These are phyloP conservation scores for Ciconia nigra DNA, from an alignment of 2,797 vertebrate species.

Conservation along the genomic window DNA sequence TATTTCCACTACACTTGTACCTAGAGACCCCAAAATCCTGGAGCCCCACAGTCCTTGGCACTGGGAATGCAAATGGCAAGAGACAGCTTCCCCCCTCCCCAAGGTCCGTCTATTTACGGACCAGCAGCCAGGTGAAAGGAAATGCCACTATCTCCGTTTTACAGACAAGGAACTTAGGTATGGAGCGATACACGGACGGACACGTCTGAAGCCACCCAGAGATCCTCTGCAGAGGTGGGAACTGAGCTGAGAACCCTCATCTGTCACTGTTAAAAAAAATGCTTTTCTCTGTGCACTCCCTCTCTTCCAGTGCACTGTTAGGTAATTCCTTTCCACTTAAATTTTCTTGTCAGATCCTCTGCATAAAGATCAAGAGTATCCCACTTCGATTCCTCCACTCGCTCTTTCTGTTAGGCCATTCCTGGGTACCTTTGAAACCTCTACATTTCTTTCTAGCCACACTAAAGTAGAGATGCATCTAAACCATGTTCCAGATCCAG, in stretches of 20 bases:
- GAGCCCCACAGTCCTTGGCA: background rate
- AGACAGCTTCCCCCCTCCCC: background rate
- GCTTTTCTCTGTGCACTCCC: background rate
- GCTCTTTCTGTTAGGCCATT: background rate
- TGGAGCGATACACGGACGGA: accelerated
- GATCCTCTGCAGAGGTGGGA: background rate
- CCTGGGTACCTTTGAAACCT: background rate
- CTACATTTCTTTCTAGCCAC: background rate
- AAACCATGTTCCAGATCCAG: background rate
- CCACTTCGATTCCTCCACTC: background rate
- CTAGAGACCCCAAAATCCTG: background rate
- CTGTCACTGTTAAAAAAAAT: background rate
- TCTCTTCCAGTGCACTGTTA: background rate
- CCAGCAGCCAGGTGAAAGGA: background rate
- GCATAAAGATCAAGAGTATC: background rate
- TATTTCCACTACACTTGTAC: background rate
- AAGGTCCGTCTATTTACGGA: background rate
- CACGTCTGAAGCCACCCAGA: background rate
- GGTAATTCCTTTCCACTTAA: background rate
- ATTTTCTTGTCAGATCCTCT: background rate
- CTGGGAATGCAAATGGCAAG: background rate
- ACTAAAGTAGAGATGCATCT: background rate
- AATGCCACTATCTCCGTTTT: background rate
- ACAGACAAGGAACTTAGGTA: background rate
- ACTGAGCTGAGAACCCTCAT: background rate